Evolutionary conservation across 2,113 vertebrate species (phyloP).

Genomic region (Brevimyrus niger): DNA sequence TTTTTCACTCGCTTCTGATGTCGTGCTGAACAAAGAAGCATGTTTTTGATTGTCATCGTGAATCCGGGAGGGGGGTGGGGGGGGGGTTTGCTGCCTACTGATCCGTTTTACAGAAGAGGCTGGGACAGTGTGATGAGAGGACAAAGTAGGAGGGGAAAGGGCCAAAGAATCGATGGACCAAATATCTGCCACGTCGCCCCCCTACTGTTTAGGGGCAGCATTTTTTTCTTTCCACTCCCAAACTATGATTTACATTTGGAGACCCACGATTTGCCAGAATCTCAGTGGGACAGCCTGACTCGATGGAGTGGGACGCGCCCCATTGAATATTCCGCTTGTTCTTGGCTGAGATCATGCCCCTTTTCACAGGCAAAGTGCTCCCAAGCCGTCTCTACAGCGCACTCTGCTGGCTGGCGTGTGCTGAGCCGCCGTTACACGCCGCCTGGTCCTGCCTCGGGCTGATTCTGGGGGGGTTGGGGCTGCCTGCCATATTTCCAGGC

Average conservation of each 20-base stretch:
- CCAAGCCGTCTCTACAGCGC: neutral
- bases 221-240: neutral
- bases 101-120: neutral
- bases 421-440: neutral
- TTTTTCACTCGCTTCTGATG: neutral
- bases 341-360: neutral
- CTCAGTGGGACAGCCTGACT: neutral
- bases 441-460: neutral
- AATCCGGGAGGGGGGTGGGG: neutral
- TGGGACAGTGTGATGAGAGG: neutral
- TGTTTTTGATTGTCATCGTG: neutral
- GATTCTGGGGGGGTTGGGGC: neutral
- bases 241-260: neutral
- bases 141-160: neutral
- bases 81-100: neutral
- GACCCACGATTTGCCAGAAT: neutral
- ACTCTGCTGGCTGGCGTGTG: neutral
- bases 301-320: neutral
- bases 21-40: neutral
- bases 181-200: neutral
- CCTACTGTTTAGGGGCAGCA: neutral
- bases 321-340: neutral
- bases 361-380: neutral
- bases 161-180: neutral
- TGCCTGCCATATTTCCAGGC: constrained; percentile 26